Base-by-base conservation (phyloP, 2,888 invertebrate species). In the Nematopogon swammerdamellus region DNA sequence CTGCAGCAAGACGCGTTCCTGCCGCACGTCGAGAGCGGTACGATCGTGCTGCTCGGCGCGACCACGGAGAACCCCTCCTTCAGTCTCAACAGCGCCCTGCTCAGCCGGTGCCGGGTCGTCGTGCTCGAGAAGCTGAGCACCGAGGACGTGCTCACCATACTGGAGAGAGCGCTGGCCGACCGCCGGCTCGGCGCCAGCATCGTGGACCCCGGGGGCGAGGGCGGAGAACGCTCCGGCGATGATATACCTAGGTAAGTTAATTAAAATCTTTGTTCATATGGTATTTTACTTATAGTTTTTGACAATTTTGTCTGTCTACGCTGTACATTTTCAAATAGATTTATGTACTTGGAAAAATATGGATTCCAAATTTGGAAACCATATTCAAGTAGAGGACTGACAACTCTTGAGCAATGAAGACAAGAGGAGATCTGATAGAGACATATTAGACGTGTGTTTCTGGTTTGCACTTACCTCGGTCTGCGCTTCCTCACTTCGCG, bases 21-120 rank as follows among this genome's bases (percentile, higher is more conserved):
- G 51, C 86, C 90, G 2, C 88, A 90, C 65, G 86, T 92, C 16
- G 92, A 92, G 67, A 86, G 84, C 65, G 92, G 92, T 1, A 87
- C 87, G 19, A 85, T 93, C 36, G 86, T 82, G 44, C 68, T 92
- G 51, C 83, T 93, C 51, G 92, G 92, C 20, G 92, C 92, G 1
- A 93, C 92, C 0, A 93, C 92, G 42, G 92, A 92, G 67, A 92
- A 92, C 68, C 92, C 92, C n/a, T 92, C 92, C 0, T 92, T 92
- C 64, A 87, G 86, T 59, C 81, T 92, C 47, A 92, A 92, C 68
- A 86, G 85, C 56, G 91, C 92, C 1, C 67, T 93, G 29, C 71
- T 92, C 10, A 91, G 91, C 64, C 81, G 92, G 19, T 92, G 91
- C 60, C 80, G 88, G 54, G 90, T 92, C 2, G 82, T 92, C 52